Evolutionary conservation across 2,888 invertebrate genomes (phyloP).

Genomic region (Acanthosepion pharaonis): DNA sequence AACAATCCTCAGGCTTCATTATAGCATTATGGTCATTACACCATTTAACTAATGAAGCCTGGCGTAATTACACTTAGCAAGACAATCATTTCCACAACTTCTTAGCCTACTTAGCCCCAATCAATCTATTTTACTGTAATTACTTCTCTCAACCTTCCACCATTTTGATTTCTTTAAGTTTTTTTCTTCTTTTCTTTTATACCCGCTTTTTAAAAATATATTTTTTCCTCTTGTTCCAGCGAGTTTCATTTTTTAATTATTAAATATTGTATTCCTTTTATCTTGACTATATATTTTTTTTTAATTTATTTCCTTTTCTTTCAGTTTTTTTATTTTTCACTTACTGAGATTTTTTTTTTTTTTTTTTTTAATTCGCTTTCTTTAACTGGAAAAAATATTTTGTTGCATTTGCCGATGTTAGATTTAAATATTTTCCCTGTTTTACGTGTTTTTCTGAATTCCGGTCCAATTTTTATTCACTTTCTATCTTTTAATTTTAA

Average conservation of each 20-base stretch:
- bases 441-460: not conserved
- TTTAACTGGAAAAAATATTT: not conserved
- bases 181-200: not conserved
- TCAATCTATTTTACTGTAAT: not conserved
- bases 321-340: too few relatives aligned
- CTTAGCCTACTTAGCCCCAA: not conserved
- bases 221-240: not conserved
- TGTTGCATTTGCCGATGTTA: not conserved
- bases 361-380: too few relatives aligned
- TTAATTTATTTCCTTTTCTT: too few relatives aligned
- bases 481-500: too few relatives aligned
- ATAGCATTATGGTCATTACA: conserved; percentile 33
- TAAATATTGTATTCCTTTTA: not conserved
- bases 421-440: not conserved
- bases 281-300: not conserved
- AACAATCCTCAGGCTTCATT: conserved; percentile 11
- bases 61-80: conserved; percentile 21
- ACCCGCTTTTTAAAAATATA: not conserved
- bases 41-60: conserved; percentile 33
- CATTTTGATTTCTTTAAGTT: not conserved
- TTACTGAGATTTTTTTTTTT: too few relatives aligned
- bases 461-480: too few relatives aligned
- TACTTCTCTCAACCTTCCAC: not conserved
- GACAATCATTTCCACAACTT: not conserved
- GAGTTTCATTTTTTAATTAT: not conserved